Evolutionary conservation across 2,888 invertebrate species (phyloP), one percentile per base, ranked within the genome.

Genomic region (Polyommatus icarus): DNA sequence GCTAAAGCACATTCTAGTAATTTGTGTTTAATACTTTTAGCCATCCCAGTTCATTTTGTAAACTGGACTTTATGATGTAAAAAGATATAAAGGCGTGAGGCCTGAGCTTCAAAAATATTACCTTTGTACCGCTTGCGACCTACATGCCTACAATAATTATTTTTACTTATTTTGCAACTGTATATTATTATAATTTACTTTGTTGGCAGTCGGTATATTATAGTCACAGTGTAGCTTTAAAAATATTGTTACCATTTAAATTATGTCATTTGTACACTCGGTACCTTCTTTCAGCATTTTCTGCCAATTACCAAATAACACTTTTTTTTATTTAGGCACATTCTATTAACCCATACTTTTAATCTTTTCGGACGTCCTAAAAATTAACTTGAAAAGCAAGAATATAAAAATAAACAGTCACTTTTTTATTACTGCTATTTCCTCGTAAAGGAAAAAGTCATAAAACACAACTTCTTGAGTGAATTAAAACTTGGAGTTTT

Each of bases 401-500:
- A 32, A 54, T 75, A 75, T 54, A 54, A 54, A 75, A 75, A 75
- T 75, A 75, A 54, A 54, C 75, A 54, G 75, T 29, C 75, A 75
- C 75, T 75, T 75, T 73, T 67, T 75, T 75, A 75, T 75, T 50
- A 75, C 29, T 29, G 75, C 75, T 75, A 75, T 75, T 75, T 78
- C 77, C 78, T 78, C 78, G 80, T 79, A 79, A 79, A 78, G 79
- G 80, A 81, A 79, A 67, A 81, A 81, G 80, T 79, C 80, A 81
- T 81, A 81, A 81, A 81, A 79, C 80, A 81, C 79, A 81, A 81
- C 80, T 81, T 81, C 77, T 71, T 67, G 78, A 79, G 78, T 79
- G 81, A 80, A 80, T 81, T 81, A 81, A 81, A 80, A 81, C 80
- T 81, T 81, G 12, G 76, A 40, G 76, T 80, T 79, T 81, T 81